phyloP scores from a whole-genome alignment of 2,113 vertebrate species.

The Chrysochloris asiatica region DNA sequence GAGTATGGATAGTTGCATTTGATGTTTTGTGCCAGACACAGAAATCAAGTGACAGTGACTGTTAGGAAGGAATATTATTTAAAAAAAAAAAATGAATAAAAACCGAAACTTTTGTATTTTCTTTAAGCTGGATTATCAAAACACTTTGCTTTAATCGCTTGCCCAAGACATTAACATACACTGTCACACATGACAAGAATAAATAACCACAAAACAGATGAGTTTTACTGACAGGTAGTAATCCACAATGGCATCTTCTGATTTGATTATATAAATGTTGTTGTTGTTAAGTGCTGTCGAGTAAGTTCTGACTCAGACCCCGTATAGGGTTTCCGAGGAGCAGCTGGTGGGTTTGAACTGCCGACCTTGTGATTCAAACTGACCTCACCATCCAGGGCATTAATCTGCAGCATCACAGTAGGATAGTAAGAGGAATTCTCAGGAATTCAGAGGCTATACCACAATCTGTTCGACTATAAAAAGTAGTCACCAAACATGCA shows the following conservation, averaged over 20 bases:
- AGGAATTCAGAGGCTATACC: background rate
- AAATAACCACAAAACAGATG: background rate
- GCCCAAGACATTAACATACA: background rate
- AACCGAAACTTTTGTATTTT: constrained; percentile 29
- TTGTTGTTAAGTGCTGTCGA: too few relatives aligned
- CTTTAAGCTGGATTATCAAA: background rate
- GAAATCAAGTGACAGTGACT: constrained; percentile 24
- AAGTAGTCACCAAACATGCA: background rate
- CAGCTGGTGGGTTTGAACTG: too few relatives aligned
- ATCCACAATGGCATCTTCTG: background rate
- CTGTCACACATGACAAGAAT: background rate
- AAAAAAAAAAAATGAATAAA: constrained; percentile 36
- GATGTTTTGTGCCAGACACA: background rate
- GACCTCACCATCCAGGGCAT: too few relatives aligned
- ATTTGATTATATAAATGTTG: background rate
- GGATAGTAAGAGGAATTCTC: too few relatives aligned
- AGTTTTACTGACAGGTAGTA: background rate
- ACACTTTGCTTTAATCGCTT: background rate
- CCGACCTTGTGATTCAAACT: too few relatives aligned
- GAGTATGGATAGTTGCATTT: background rate
- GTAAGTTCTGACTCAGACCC: too few relatives aligned
- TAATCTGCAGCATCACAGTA: too few relatives aligned
- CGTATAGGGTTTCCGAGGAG: too few relatives aligned
- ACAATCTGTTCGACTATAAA: background rate
- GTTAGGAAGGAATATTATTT: constrained; percentile 39